phyloP scores from a whole-genome alignment of 1,140 invertebrate species.

The Tribolium castaneum region DNA sequence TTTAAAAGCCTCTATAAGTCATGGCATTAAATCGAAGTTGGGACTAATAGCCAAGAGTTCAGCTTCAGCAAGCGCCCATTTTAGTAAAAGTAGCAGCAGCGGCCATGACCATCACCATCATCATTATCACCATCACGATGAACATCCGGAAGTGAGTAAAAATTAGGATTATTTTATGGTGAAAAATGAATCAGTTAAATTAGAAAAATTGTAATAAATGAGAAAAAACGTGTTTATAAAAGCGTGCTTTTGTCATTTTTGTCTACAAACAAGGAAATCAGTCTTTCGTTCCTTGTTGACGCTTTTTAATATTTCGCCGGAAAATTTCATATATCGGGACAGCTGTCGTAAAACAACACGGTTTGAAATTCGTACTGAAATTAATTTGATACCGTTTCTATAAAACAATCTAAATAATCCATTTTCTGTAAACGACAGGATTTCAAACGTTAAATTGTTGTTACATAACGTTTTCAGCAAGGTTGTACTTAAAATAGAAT shows the following conservation, averaged over 20 bases:
- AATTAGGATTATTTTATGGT: not conserved
- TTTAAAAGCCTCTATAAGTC: slow-evolving; percentile 64
- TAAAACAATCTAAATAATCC: not conserved
- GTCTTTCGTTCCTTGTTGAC: too few species aligned
- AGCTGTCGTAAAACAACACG: not conserved
- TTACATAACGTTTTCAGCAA: not conserved
- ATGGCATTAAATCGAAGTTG: slow-evolving; percentile 69
- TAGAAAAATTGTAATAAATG: too few species aligned
- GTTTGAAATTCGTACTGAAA: not conserved
- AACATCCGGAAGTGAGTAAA: slow-evolving; percentile 44
- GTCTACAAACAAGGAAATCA: too few species aligned
- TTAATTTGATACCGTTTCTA: too few species aligned
- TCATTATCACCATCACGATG: slow-evolving; percentile 59
- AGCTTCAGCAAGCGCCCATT: slow-evolving; percentile 67
- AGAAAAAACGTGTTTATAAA: too few species aligned
- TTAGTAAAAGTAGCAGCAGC: slow-evolving; percentile 67
- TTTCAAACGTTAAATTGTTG: not conserved
- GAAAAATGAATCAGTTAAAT: not conserved
- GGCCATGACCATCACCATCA: slow-evolving; percentile 65
- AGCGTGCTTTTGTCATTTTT: too few species aligned
- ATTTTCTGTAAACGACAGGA: not conserved
- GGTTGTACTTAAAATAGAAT: not conserved
- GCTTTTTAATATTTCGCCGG: too few species aligned
- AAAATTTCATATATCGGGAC: too few species aligned
- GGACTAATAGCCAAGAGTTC: slow-evolving; percentile 67